These are phyloP conservation scores for Montipora foliosa DNA, from an alignment of 64 coral and sea anemone genomes.

Conservation along the genomic window DNA sequence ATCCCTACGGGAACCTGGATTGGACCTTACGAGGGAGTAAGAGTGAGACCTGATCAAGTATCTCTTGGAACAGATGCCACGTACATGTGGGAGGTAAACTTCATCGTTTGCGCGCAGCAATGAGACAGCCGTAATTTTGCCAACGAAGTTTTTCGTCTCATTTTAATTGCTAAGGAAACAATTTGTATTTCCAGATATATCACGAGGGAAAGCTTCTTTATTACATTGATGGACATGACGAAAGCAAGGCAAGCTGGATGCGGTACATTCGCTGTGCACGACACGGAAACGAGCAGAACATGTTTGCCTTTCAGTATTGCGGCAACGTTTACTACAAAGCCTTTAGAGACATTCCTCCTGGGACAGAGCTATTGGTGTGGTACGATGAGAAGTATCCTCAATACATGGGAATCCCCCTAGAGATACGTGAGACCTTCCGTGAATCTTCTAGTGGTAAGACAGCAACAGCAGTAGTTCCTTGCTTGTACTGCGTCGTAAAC, in stretches of 20 bases:
- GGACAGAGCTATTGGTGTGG: constrained; percentile 66
- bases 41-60: constrained; percentile 42
- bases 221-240: constrained; percentile 64
- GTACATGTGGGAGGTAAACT: constrained; percentile 77
- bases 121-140: too few relatives aligned
- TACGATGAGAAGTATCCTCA: constrained; percentile 71
- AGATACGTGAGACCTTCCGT: constrained; percentile 45
- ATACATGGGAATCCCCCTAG: constrained; percentile 70
- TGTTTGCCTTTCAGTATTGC: constrained; percentile 65
- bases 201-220: constrained; percentile 59
- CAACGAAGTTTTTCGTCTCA: too few relatives aligned
- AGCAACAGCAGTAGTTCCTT: too few relatives aligned
- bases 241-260: constrained; percentile 75
- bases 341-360: constrained; percentile 43
- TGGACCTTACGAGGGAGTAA: constrained; percentile 68
- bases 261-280: constrained; percentile 57
- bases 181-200: constrained; percentile 42
- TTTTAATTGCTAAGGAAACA: too few relatives aligned
- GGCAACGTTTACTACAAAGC: constrained; percentile 69
- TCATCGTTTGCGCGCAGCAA: not conserved
- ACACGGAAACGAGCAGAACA: constrained; percentile 55
- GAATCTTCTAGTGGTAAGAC: not conserved
- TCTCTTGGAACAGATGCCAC: not conserved
- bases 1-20: constrained; percentile 69
- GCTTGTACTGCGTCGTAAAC: too few relatives aligned